Conservation (phyloP, 30 jellyfish, hydroid and myxozoan genomes). For the Aurelia sp. region DNA sequence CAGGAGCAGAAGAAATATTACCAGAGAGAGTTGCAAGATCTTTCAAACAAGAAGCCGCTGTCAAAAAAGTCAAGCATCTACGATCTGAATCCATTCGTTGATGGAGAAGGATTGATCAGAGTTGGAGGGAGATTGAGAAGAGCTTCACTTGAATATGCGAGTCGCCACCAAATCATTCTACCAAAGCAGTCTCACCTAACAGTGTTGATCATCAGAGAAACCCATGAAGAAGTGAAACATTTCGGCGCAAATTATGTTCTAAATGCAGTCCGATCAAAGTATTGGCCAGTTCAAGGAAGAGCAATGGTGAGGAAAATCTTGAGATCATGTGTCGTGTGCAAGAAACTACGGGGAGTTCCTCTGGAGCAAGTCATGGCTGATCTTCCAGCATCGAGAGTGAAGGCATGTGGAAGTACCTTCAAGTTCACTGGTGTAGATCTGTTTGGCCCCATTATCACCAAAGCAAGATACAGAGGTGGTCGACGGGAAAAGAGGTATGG, state of each 20-base stretch:
- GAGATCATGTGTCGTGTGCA: constrained; percentile 38
- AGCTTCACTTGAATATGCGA: constrained; percentile 28
- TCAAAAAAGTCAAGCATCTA: constrained; percentile 4
- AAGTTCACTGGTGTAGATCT: constrained; percentile 43
- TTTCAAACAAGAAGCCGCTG: constrained; percentile 42
- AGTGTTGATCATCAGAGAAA: constrained; percentile 37
- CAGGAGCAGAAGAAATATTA: constrained; percentile 32
- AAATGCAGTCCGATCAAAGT: constrained; percentile 38
- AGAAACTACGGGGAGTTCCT: constrained; percentile 34
- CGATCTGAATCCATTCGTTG: constrained; percentile 47
- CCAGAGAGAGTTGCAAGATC: constrained; percentile 48
- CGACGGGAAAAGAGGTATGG: constrained; percentile 44
- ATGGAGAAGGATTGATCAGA: constrained; percentile 54
- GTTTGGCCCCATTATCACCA: constrained; percentile 41
- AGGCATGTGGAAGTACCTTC: constrained; percentile 30
- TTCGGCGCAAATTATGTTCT: constrained; percentile 41
- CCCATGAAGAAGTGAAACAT: constrained; percentile 23
- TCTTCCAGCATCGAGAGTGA: constrained; percentile 45
- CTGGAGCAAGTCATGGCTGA: constrained; percentile 1
- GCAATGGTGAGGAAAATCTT: constrained; percentile 26
- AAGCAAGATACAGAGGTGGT: constrained; percentile 30
- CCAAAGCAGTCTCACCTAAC: constrained; percentile 33
- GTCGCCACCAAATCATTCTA: constrained; percentile 38
- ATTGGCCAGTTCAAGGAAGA: constrained; percentile 38
- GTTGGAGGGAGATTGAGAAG: constrained; percentile 58